Conservation (phyloP, 2,888 invertebrate genomes). For the Thereva nobilitata region DNA sequence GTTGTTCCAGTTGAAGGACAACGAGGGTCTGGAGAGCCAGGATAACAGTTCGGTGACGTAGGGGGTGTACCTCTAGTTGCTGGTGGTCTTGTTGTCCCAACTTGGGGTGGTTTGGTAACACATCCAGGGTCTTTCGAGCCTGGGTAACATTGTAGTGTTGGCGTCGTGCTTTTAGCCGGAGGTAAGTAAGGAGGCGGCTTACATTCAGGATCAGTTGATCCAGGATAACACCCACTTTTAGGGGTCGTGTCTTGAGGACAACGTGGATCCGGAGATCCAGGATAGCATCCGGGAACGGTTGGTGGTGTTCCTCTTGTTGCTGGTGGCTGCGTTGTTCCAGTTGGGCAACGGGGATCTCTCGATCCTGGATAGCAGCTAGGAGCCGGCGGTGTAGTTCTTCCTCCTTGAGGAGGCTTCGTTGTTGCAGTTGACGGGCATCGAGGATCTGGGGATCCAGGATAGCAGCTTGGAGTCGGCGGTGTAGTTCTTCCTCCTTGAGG, state of each 20-base stretch:
- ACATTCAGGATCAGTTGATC: constrained; percentile 58
- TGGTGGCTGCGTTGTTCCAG: constrained; percentile 1
- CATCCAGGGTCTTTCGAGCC: constrained; percentile 51
- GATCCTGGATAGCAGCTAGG: too few relatives aligned
- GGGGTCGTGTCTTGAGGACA: constrained; percentile 51
- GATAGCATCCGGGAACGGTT: constrained; percentile 47
- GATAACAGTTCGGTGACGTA: neutral
- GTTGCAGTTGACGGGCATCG: constrained; percentile 47
- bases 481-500: neutral
- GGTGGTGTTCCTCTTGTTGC: neutral
- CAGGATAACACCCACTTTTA: constrained; percentile 54
- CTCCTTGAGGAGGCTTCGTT: neutral
- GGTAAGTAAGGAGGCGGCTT: constrained; percentile 45
- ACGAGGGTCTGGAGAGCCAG: too few relatives aligned
- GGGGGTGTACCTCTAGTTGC: constrained; percentile 42
- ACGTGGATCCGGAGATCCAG: constrained; percentile 53
- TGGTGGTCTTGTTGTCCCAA: constrained; percentile 24
- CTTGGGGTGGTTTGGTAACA: constrained; percentile 25
- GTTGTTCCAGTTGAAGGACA: too few relatives aligned
- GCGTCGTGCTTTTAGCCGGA: neutral
- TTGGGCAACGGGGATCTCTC: constrained; percentile 37
- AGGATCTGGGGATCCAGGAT: constrained; percentile 47
- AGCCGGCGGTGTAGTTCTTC: too few relatives aligned
- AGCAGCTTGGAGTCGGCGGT: constrained; percentile 12
- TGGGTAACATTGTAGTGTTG: constrained; percentile 47